These are phyloP conservation scores for Drosophila anceps DNA, from an alignment of 2,888 invertebrate genomes.

Conservation along the genomic window DNA sequence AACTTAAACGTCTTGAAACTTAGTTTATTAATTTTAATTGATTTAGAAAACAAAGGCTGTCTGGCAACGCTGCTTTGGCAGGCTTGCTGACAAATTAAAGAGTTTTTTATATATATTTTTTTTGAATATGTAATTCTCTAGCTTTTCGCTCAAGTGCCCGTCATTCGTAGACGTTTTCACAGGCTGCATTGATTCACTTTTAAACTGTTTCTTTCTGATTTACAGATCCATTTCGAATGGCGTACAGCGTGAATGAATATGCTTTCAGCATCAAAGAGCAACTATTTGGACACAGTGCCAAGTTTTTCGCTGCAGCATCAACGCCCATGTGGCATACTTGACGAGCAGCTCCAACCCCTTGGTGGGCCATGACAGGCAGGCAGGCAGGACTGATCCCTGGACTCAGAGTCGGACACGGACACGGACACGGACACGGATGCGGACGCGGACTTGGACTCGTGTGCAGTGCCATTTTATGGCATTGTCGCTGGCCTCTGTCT, in stretches of 20 bases:
- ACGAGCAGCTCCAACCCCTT: slow-evolving; percentile 5
- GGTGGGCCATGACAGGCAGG: slow-evolving; percentile 20
- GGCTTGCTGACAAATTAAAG: neutral
- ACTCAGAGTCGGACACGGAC: slow-evolving; percentile 1
- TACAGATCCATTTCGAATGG: too few species aligned
- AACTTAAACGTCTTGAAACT: neutral
- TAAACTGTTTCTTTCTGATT: neutral
- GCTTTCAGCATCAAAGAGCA: slow-evolving; percentile 7
- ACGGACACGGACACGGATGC: neutral
- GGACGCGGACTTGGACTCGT: slow-evolving; percentile 18
- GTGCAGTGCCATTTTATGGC: slow-evolving; percentile 50
- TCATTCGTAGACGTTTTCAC: neutral
- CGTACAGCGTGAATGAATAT: neutral
- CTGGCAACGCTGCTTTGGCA: neutral
- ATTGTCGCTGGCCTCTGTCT: slow-evolving; percentile 50
- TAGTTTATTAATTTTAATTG: neutral
- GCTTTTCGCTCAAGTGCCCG: neutral
- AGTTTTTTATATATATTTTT: neutral
- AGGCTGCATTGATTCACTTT: neutral
- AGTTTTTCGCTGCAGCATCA: slow-evolving; percentile 8
- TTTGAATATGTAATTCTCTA: neutral
- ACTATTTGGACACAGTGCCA: slow-evolving; percentile 22
- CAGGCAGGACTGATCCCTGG: slow-evolving; percentile 27
- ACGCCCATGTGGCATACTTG: slow-evolving; percentile 2
- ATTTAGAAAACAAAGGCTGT: neutral